Conservation (phyloP, 2,113 vertebrate species). For the Heterochromis multidens region DNA sequence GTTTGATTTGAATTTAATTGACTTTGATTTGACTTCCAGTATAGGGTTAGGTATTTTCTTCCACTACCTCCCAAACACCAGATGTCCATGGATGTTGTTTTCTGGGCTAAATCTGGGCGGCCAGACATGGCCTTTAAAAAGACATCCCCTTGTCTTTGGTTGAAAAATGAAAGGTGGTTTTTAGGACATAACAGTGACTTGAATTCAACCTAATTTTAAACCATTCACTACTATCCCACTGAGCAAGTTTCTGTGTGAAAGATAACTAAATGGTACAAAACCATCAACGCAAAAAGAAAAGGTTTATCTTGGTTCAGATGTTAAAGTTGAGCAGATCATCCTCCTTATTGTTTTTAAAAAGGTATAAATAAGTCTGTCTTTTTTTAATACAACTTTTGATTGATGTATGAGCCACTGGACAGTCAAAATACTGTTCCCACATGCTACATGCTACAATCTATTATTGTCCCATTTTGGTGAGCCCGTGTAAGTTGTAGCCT, state of each 20-base stretch:
- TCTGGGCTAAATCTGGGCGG: neutral
- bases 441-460: neutral
- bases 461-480: neutral
- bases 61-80: neutral
- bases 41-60: neutral
- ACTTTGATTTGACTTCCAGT: neutral
- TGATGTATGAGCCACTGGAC: neutral
- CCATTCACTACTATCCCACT: neutral
- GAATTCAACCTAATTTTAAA: neutral
- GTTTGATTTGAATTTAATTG: neutral
- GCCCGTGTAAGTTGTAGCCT: neutral
- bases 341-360: neutral
- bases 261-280: neutral
- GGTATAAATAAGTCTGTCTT: neutral
- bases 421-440: neutral
- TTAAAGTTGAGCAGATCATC: neutral
- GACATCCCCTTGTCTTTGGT: neutral
- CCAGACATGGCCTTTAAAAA: neutral
- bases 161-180: neutral
- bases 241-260: neutral
- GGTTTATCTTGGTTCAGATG: neutral
- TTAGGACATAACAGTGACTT: neutral
- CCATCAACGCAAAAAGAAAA: fast-evolving
- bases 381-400: neutral
- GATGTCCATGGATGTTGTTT: neutral